Percentiles rank a stretch among this genome's conserved stretches.
Evolutionary conservation across 1,140 invertebrate genomes (phyloP).

Genomic region (Magallana angulata): DNA sequence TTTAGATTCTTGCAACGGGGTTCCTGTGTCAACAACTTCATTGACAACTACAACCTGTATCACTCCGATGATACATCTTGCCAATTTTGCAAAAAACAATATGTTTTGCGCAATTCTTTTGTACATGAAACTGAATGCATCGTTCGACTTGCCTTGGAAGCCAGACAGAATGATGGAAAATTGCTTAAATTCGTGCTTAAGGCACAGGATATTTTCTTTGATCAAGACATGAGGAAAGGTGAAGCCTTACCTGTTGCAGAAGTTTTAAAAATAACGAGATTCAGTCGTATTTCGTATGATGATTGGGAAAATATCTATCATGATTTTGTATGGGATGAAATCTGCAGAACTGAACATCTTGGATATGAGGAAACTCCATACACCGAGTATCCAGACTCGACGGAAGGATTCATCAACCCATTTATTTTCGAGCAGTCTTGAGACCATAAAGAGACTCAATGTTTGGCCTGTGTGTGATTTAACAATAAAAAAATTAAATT

Average conservation of each 20-base stretch:
- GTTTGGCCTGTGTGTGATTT: too few relatives aligned
- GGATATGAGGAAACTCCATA: neutral
- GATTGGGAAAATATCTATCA: neutral
- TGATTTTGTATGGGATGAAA: neutral
- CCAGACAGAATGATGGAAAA: slow-evolving; percentile 1
- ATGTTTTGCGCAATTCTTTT: neutral
- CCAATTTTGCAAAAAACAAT: slow-evolving; percentile 15
- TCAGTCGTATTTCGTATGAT: neutral
- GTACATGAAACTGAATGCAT: neutral
- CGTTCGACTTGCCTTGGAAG: neutral
- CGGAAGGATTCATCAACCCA: slow-evolving; percentile 3
- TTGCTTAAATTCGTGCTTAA: neutral
- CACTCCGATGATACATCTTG: too few relatives aligned
- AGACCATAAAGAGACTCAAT: too few relatives aligned
- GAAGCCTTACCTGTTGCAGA: neutral
- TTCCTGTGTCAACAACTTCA: slow-evolving; percentile 16
- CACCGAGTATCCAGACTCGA: neutral
- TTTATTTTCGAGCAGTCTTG: neutral
- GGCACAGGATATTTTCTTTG: slow-evolving; percentile 15
- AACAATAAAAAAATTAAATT: too few relatives aligned
- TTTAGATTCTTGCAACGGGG: slow-evolving; percentile 23
- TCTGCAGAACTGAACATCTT: too few relatives aligned
- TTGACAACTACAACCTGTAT: too few relatives aligned
- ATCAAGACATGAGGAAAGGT: slow-evolving; percentile 22
- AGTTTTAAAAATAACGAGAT: neutral